Evolutionary conservation across 2,797 vertebrate species (phyloP), one percentile per base, ranked within the genome.

Genomic region (Potorous gilbertii): DNA sequence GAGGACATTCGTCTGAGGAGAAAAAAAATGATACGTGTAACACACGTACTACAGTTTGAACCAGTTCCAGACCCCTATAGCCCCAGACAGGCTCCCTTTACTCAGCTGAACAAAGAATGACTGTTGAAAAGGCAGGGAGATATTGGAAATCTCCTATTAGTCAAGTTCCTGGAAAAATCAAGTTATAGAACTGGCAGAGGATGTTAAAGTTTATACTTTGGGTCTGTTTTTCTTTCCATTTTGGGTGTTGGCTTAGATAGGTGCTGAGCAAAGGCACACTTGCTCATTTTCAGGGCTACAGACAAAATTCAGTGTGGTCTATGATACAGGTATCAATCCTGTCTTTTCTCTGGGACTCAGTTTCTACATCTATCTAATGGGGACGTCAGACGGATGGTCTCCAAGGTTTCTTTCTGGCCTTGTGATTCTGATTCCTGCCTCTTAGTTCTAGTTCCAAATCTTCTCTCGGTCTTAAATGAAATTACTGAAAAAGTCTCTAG

Each of bases 1-100:
- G 62, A 99, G 98, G 93, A 99, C 93, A 89, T 99, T 99, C 10
- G 97, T 90, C 99, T 99, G 96, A 46, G 91, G 90, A 96, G 94
- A 96, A 11, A 91, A n/a, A 81, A 81, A 74, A 40, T 21, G 34
- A 9, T 6, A 74, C 18, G 14, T 74, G 16, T 6, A 24, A 24
- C 10, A 1, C 93, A 94, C 21, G 94, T 91, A 95, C 34, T 4
- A 11, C 91, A 90, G 57, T 16, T n/a, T 96, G 91, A 98, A 92
- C 5, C 57, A 3, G 91, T 46, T 54, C 91, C 34, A 62, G 50
- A 55, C 40, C 5, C 28, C 34, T 34, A 10, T 11, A 29, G 52
- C 34, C 52, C 16, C n/a, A 46, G 40, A 13, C 52, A 14, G 52
- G 52, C 52, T 55, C 52, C 90, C 50, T 34, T 90, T 29, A 31